Percentiles rank a stretch among this genome's conserved stretches.
These are phyloP conservation scores for Hylaeus volcanicus DNA, from an alignment of 1,140 invertebrate genomes.

Conservation along the genomic window DNA sequence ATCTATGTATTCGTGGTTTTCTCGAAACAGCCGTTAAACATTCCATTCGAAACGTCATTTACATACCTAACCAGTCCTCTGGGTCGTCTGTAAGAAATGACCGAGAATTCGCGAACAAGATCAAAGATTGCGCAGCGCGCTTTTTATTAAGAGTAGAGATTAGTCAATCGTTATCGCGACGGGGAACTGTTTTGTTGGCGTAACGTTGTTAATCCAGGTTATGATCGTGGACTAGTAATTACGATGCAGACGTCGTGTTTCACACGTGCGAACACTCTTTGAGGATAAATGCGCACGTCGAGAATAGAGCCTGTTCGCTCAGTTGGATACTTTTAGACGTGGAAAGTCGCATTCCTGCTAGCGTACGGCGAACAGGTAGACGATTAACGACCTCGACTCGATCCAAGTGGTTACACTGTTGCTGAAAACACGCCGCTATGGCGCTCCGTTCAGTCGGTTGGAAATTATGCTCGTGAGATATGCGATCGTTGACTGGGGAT, in stretches of 20 bases:
- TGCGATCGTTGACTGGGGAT: neutral
- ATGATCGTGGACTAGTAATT: slow-evolving; percentile 11
- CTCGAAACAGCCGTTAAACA: too few species aligned
- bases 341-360: slow-evolving; percentile 38
- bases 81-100: neutral
- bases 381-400: slow-evolving; percentile 23
- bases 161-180: neutral
- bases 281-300: slow-evolving; percentile 16
- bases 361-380: slow-evolving; percentile 25
- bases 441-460: neutral
- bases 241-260: slow-evolving; percentile 23
- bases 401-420: slow-evolving; percentile 28
- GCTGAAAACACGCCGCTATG: neutral
- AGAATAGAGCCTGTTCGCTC: slow-evolving; percentile 20
- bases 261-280: slow-evolving; percentile 31
- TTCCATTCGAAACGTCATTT: neutral
- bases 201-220: slow-evolving; percentile 9
- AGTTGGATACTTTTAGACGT: slow-evolving; percentile 41
- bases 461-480: neutral
- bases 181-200: neutral
- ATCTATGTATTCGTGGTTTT: too few species aligned
- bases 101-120: neutral
- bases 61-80: neutral
- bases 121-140: neutral
- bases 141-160: neutral